These are phyloP conservation scores for Nephrotoma flavescens DNA, from an alignment of 2,888 invertebrate genomes.

Conservation along the genomic window DNA sequence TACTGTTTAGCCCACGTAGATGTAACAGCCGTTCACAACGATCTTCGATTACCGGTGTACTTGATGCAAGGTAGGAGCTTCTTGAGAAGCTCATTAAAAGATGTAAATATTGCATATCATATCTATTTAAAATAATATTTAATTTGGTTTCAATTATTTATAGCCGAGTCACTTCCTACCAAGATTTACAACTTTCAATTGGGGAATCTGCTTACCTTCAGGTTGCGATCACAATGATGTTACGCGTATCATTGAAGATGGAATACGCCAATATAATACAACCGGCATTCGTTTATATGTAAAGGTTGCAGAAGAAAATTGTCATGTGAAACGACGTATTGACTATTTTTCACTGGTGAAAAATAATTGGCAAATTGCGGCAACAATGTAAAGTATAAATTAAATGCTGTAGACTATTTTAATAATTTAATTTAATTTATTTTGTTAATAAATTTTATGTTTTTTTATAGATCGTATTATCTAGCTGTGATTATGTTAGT, in stretches of 20 bases:
- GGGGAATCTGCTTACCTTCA: constrained; percentile 55
- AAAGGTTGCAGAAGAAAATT: constrained; percentile 42
- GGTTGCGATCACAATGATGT: constrained; percentile 45
- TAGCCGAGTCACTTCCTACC: constrained; percentile 61
- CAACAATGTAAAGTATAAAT: constrained; percentile 32
- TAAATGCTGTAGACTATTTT: background rate
- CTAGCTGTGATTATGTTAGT: constrained; percentile 31
- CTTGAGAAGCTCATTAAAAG: constrained; percentile 46
- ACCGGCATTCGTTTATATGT: constrained; percentile 42
- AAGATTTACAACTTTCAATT: constrained; percentile 51
- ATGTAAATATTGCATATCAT: constrained; percentile 28
- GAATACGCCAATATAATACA: constrained; percentile 38
- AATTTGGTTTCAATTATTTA: constrained; percentile 14
- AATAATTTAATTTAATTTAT: no score
- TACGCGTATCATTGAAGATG: constrained; percentile 18
- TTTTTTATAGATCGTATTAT: constrained; percentile 31
- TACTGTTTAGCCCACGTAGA: constrained; percentile 54
- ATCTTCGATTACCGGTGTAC: constrained; percentile 46
- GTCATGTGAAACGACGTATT: constrained; percentile 35
- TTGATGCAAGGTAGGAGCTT: constrained; percentile 47
- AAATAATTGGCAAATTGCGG: constrained; percentile 30
- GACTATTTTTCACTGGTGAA: constrained; percentile 19
- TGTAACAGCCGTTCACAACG: constrained; percentile 39
- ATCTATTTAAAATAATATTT: background rate
- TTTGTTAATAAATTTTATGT: background rate